Conservation (phyloP, 2,888 invertebrate species). For the Antheraea assamensis region DNA sequence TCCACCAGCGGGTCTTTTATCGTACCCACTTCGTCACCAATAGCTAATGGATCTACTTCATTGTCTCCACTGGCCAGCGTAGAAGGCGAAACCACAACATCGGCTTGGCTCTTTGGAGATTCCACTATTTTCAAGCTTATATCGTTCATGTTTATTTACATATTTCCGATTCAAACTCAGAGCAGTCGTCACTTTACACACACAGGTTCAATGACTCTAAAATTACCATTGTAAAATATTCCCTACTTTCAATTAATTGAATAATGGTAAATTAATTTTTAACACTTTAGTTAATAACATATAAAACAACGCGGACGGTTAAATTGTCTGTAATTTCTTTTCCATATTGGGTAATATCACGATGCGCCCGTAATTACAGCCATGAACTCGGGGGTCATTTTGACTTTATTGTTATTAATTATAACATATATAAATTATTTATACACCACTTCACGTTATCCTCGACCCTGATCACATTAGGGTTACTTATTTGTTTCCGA, state of each 20-base stretch:
- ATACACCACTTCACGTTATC: constrained; percentile 34
- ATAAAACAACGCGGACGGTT: constrained; percentile 42
- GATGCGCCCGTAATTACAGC: constrained; percentile 66
- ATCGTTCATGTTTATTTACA: constrained; percentile 82
- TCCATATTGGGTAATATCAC: constrained; percentile 68
- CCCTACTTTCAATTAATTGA: constrained; percentile 28
- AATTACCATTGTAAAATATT: constrained; percentile 58
- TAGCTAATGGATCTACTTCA: constrained; percentile 71
- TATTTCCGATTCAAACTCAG: constrained; percentile 74
- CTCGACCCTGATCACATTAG: constrained; percentile 30
- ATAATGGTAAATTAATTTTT: constrained; percentile 12
- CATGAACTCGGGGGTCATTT: constrained; percentile 70
- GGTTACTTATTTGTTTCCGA: constrained; percentile 31
- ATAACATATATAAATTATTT: constrained; percentile 28
- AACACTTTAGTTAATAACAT: constrained; percentile 20
- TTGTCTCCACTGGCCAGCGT: constrained; percentile 53
- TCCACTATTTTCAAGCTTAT: constrained; percentile 75
- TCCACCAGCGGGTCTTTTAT: constrained; percentile 45
- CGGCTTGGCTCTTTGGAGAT: constrained; percentile 66
- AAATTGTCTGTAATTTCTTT: constrained; percentile 61
- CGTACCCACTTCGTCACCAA: constrained; percentile 55
- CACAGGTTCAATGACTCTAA: constrained; percentile 68
- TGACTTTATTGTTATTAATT: constrained; percentile 49
- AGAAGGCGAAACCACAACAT: constrained; percentile 53
- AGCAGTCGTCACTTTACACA: constrained; percentile 71